These are phyloP conservation scores for Trachymyrmex septentrionalis DNA, from an alignment of 1,140 invertebrate species.

Conservation along the genomic window DNA sequence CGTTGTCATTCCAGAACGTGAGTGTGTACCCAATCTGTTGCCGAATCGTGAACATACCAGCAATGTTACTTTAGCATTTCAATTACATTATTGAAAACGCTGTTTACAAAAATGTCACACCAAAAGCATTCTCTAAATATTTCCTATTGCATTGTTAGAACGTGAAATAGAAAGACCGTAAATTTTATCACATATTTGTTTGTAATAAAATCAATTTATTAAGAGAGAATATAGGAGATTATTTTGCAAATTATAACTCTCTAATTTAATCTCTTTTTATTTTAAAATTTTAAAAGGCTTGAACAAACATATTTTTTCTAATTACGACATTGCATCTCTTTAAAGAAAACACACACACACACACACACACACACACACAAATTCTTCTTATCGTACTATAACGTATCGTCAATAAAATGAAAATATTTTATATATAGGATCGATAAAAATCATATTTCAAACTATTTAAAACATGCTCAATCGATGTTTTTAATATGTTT, in stretches of 20 bases:
- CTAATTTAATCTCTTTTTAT: not conserved
- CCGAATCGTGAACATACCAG: conserved; percentile 1
- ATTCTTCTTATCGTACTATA: not conserved
- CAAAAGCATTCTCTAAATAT: not conserved
- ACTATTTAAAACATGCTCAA: too few relatives aligned
- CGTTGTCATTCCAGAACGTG: conserved; percentile 40
- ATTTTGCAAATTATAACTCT: not conserved
- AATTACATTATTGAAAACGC: not conserved
- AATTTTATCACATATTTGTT: not conserved
- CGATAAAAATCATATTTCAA: too few relatives aligned
- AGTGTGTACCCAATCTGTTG: conserved; percentile 30
- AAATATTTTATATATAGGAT: not conserved
- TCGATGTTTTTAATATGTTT: too few relatives aligned
- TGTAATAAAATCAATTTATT: conserved; percentile 4
- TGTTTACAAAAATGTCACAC: not conserved
- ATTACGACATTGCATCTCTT: not conserved
- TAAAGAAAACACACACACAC: too few relatives aligned
- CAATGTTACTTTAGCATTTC: conserved; percentile 24
- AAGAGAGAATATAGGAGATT: not conserved
- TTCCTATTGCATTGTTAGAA: not conserved
- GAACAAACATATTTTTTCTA: conserved; percentile 6
- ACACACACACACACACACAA: too few relatives aligned
- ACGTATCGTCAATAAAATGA: not conserved
- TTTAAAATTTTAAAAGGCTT: not conserved
- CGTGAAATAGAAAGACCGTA: not conserved